phyloP scores from a whole-genome alignment of 2,888 invertebrate species.

The Meloe dianella region DNA sequence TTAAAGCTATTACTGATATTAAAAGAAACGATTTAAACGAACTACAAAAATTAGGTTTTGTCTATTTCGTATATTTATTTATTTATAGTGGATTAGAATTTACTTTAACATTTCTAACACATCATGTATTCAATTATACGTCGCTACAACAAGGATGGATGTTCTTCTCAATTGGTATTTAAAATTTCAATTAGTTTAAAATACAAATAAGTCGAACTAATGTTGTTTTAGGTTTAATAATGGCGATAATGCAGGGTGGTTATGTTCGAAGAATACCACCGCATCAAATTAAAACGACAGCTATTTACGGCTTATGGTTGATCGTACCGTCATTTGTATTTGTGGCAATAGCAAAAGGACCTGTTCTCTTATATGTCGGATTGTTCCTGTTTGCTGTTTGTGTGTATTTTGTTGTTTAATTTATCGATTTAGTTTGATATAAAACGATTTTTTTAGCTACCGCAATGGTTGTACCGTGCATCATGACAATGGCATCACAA shows the following conservation, averaged over 20 bases:
- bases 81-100: slow-evolving; percentile 97
- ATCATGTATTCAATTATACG: slow-evolving; percentile 86
- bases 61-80: slow-evolving; percentile 91
- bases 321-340: slow-evolving; percentile 87
- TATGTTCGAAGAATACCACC: slow-evolving; percentile 82
- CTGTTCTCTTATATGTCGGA: slow-evolving; percentile 76
- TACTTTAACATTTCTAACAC: slow-evolving; percentile 95
- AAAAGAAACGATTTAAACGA: slow-evolving; percentile 67
- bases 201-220: background rate
- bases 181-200: background rate
- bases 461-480: slow-evolving; percentile 93
- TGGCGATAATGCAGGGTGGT: slow-evolving; percentile 90
- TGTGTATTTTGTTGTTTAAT: slow-evolving; percentile 63
- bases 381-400: slow-evolving; percentile 88
- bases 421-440: too few species aligned
- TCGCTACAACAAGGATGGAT: slow-evolving; percentile 98
- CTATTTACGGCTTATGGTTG: slow-evolving; percentile 77
- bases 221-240: slow-evolving; percentile 68
- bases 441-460: slow-evolving; percentile 66
- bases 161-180: slow-evolving; percentile 88
- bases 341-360: slow-evolving; percentile 75
- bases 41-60: slow-evolving; percentile 72
- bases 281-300: slow-evolving; percentile 73
- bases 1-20: slow-evolving; percentile 72
- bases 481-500: slow-evolving; percentile 91